Percentiles rank a stretch among this genome's conserved stretches.
These are phyloP conservation scores for Puma concolor DNA, from an alignment of 2,113 vertebrate species.

Conservation along the genomic window DNA sequence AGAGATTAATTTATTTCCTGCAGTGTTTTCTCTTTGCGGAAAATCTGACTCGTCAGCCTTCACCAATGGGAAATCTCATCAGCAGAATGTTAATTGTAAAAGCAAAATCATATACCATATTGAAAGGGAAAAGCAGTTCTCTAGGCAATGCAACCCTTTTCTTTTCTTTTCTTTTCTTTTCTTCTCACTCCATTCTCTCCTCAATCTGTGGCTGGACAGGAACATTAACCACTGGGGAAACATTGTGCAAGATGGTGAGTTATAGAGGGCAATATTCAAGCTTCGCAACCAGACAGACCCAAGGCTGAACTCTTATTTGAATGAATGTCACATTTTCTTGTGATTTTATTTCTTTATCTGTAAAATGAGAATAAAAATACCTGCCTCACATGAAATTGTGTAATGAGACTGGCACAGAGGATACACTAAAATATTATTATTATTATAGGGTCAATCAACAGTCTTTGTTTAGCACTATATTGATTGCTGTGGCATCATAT, in stretches of 20 bases:
- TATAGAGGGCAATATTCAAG: neutral
- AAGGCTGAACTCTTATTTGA: neutral
- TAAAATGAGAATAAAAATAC: neutral
- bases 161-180: neutral
- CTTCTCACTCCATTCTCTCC: neutral
- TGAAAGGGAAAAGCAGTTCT: neutral
- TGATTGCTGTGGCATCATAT: neutral
- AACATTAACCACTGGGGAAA: neutral
- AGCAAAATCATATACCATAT: slow-evolving; percentile 40
- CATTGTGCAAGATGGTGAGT: neutral
- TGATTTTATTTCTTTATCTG: neutral
- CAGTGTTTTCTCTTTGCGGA: slow-evolving; percentile 71
- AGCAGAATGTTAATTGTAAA: slow-evolving; percentile 80
- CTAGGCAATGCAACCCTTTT: neutral
- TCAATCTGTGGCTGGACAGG: neutral
- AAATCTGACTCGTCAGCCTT: slow-evolving; percentile 69
- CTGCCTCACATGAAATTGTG: neutral
- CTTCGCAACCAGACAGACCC: neutral
- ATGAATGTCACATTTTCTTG: neutral
- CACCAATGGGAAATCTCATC: slow-evolving; percentile 66
- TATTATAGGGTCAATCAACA: neutral
- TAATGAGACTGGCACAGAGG: neutral
- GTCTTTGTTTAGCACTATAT: neutral
- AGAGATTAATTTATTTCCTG: slow-evolving; percentile 83
- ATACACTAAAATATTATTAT: neutral